Evolutionary conservation across 1,140 invertebrate genomes (phyloP).

Genomic region (Patella vulgata): DNA sequence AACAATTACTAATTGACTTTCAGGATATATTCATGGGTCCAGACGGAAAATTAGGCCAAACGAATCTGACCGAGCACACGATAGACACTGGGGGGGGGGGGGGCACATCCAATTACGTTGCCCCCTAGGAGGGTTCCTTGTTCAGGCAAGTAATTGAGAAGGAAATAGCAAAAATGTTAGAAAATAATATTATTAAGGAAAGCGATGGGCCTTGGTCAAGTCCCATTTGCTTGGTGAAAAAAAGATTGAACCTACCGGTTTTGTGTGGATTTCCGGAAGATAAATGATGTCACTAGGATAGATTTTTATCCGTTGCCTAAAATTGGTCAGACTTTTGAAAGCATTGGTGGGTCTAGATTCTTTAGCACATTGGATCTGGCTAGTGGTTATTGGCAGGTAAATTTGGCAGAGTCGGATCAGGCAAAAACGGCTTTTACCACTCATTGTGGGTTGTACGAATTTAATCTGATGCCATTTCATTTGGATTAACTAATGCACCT

Average conservation of each 20-base stretch:
- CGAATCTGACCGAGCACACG: no score
- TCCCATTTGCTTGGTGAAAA: conserved; percentile 65
- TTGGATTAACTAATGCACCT: conserved; percentile 23
- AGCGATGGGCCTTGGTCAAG: conserved; percentile 42
- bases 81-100: no score
- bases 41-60: no score
- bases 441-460: conserved; percentile 34
- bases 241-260: conserved; percentile 65
- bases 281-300: conserved; percentile 67
- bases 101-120: no score
- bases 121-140: no score
- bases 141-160: conserved; percentile 24
- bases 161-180: conserved; percentile 27
- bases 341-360: conserved; percentile 52
- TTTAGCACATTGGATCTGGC: conserved; percentile 68
- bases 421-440: conserved; percentile 41
- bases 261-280: conserved; percentile 66
- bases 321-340: conserved; percentile 66
- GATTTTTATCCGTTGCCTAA: no score
- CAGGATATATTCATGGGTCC: no score
- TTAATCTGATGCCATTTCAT: conserved; percentile 29
- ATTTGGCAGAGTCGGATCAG: conserved; percentile 36
- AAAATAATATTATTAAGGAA: conserved; percentile 39
- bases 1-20: no score
- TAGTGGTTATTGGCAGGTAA: conserved; percentile 68